Percentiles rank a stretch among this genome's conserved stretches.
These are phyloP conservation scores for Lordiphosa fenestrarum DNA, from an alignment of 2,888 invertebrate genomes.

Conservation along the genomic window DNA sequence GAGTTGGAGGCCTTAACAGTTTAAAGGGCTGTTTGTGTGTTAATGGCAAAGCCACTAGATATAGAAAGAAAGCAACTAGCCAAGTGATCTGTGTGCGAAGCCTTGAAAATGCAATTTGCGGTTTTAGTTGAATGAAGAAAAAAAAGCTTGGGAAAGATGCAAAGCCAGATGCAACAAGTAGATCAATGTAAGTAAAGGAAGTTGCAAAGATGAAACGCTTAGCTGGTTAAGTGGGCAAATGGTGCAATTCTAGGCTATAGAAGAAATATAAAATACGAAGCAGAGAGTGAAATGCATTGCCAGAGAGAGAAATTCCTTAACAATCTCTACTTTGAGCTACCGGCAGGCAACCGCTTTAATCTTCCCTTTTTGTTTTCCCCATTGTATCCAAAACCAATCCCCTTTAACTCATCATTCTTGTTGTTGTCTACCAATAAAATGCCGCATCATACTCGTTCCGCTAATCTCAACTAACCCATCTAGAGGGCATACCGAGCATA, in stretches of 20 bases:
- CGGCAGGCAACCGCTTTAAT: constrained; percentile 4
- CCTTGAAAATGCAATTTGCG: constrained; percentile 27
- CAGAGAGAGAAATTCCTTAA: too few relatives aligned
- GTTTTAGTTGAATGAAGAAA: constrained; percentile 22
- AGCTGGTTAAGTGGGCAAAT: too few relatives aligned
- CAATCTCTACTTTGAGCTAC: constrained; percentile 21
- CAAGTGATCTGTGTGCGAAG: constrained; percentile 11
- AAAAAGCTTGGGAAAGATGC: constrained; percentile 11
- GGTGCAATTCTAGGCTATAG: too few relatives aligned
- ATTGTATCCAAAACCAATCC: constrained; percentile 9
- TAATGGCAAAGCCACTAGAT: background rate
- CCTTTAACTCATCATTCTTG: constrained; percentile 25
- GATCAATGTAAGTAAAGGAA: too few relatives aligned
- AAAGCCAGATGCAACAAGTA: too few relatives aligned
- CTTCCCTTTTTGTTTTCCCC: too few relatives aligned
- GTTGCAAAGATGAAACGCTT: too few relatives aligned
- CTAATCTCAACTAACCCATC: constrained; percentile 62
- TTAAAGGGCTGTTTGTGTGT: constrained; percentile 10
- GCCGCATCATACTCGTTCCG: constrained; percentile 42
- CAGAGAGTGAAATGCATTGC: too few relatives aligned
- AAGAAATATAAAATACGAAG: too few relatives aligned
- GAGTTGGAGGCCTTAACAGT: constrained; percentile 42
- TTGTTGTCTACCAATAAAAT: constrained; percentile 17
- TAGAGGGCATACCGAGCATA: constrained; percentile 53
- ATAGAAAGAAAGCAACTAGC: constrained; percentile 8